Evolutionary conservation across 2,797 vertebrate species (phyloP).

Genomic region (Arnoldichthys spilopterus): DNA sequence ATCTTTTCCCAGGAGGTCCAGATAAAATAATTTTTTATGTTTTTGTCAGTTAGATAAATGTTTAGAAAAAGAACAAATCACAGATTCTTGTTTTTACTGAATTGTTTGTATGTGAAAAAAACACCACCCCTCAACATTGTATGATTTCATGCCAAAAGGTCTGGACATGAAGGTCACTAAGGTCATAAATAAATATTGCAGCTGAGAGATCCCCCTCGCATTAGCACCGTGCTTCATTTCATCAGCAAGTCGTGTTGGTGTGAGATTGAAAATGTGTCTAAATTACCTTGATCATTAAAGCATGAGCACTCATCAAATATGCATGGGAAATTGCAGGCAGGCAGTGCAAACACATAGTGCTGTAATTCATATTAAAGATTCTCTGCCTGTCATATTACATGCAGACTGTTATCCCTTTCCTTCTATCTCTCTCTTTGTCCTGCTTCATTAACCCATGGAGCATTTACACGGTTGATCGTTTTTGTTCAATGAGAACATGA

Average conservation of each 20-base stretch:
- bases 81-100: too few relatives aligned
- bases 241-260: slow-evolving; percentile 22
- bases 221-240: not conserved
- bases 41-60: too few relatives aligned
- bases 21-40: too few relatives aligned
- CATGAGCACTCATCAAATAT: slow-evolving; percentile 62
- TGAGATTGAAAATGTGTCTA: slow-evolving; percentile 41
- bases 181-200: not conserved
- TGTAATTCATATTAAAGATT: slow-evolving; percentile 40
- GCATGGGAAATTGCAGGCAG: slow-evolving; percentile 68
- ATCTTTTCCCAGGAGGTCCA: too few relatives aligned
- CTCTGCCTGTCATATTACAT: slow-evolving; percentile 40
- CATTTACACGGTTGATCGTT: slow-evolving; percentile 26
- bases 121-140: not conserved
- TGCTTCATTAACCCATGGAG: slow-evolving; percentile 23
- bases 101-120: too few relatives aligned
- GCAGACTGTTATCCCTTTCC: slow-evolving; percentile 19
- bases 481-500: slow-evolving; percentile 13
- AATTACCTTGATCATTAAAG: slow-evolving; percentile 63
- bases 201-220: not conserved
- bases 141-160: not conserved
- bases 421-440: not conserved
- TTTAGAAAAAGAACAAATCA: too few relatives aligned
- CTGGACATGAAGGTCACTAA: not conserved
- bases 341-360: slow-evolving; percentile 47